Evolutionary conservation across 2,113 vertebrate species (phyloP), one percentile per base, ranked within the genome.

Genomic region (Esox niger): DNA sequence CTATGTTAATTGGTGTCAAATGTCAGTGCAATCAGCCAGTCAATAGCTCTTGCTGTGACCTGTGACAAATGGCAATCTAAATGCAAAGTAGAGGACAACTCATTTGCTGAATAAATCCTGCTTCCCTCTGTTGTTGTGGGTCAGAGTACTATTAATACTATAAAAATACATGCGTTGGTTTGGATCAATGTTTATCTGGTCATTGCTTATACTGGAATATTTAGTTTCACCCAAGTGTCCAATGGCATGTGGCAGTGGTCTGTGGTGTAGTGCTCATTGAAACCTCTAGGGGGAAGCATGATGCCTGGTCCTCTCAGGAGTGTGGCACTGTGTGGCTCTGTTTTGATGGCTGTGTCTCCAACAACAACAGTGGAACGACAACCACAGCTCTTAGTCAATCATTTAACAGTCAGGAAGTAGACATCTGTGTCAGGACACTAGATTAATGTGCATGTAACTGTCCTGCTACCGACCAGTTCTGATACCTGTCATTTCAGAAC

Each of bases 71-170:
- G 38, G 66, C 76, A 4, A 82, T 90, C 69, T 88, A 89, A 80
- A 90, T 89, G 87, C 79, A 87, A 90, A 90, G 86, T 20, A 74
- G 69, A 1, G 29, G 11, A 66, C 21, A 4, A 58, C 33, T 23
- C 46, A 35, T 8, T 26, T 21, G 17, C 26, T 20, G 15, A 17
- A 21, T 63, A 32, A 26, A 70, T 70, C 33, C 23, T 9, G 35
- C 21, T 21, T 23, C 27, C 23, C 27, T 65, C 20, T 0, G 20
- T 32, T 9, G 38, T 23, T 21, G 56, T 27, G 25, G 55, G 10
- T 5, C 46, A 47, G 15, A 6, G 17, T 52, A 21, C n/a, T 5
- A n/a, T 6, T 52, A 52, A n/a, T n/a, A 54, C 21, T 6, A 17
- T 23, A 3, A 43, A 54, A n/a, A 54, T 23, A 54, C 20, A 54